Conservation (phyloP, 2,113 vertebrate species). For the Sinocyclocheilus anophthalmus region DNA sequence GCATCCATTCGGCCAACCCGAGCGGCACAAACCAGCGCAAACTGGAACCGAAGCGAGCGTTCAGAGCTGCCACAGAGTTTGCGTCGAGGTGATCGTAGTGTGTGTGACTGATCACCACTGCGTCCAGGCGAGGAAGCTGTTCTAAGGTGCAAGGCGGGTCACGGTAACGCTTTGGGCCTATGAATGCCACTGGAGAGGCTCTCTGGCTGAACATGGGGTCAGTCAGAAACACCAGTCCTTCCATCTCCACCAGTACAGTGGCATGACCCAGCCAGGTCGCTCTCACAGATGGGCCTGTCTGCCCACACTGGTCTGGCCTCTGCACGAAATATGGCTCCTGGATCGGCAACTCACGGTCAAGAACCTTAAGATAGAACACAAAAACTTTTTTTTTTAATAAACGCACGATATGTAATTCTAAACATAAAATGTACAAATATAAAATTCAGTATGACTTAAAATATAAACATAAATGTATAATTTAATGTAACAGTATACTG, state of each 20-base stretch:
- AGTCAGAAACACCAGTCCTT: slow-evolving; percentile 86
- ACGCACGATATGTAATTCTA: not conserved
- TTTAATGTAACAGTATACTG: not conserved
- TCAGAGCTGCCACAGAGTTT: slow-evolving; percentile 79
- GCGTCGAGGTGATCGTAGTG: slow-evolving; percentile 94
- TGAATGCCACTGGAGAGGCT: slow-evolving; percentile 82
- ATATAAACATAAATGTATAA: not conserved
- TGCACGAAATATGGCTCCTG: slow-evolving; percentile 85
- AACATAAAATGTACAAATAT: not conserved
- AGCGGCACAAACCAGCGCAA: slow-evolving; percentile 94
- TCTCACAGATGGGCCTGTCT: slow-evolving; percentile 77
- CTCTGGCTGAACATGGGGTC: slow-evolving; percentile 93
- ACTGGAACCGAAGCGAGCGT: slow-evolving; percentile 84
- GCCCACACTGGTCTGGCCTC: slow-evolving; percentile 70
- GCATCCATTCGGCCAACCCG: slow-evolving; percentile 92
- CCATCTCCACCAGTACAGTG: slow-evolving; percentile 91
- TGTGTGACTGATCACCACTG: slow-evolving; percentile 89
- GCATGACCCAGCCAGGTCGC: slow-evolving; percentile 95
- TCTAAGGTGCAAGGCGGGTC: slow-evolving; percentile 83
- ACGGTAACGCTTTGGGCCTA: slow-evolving; percentile 89
- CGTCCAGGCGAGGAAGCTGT: slow-evolving; percentile 75
- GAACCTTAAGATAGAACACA: slow-evolving; percentile 71
- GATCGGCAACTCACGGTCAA: slow-evolving; percentile 87
- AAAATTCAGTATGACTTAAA: not conserved
- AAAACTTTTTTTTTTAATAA: not conserved